Evolutionary conservation across 2,113 vertebrate species (phyloP).

Genomic region (Scomber scombrus): DNA sequence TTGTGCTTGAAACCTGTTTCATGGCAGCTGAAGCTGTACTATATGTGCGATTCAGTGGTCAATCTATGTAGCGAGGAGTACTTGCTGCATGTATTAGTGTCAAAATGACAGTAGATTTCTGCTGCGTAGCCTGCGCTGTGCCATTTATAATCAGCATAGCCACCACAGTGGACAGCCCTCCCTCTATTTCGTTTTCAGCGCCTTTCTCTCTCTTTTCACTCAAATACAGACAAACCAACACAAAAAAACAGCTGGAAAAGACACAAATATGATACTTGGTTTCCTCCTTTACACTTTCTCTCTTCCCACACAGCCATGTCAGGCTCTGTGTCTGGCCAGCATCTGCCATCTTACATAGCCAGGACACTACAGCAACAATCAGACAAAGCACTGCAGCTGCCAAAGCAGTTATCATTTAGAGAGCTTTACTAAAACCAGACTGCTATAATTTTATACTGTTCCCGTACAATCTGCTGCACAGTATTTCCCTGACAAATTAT

Average conservation of each 20-base stretch:
- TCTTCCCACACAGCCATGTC: slow-evolving; percentile 13
- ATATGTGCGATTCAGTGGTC: slow-evolving; percentile 7
- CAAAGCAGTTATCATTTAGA: slow-evolving; percentile 10
- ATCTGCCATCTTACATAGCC: slow-evolving; percentile 46
- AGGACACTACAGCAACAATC: slow-evolving; percentile 28
- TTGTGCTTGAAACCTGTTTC: slow-evolving; percentile 19
- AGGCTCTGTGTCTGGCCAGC: slow-evolving; percentile 23
- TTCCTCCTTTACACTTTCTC: slow-evolving; percentile 23
- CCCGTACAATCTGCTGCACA: background rate
- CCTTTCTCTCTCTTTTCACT: background rate
- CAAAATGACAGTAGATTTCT: slow-evolving; percentile 67
- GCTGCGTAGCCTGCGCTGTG: slow-evolving; percentile 56
- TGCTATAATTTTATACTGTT: background rate
- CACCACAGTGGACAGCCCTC: slow-evolving; percentile 11
- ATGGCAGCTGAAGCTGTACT: background rate
- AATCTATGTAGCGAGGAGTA: slow-evolving; percentile 55
- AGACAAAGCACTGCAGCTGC: slow-evolving; percentile 38
- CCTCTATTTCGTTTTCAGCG: slow-evolving; percentile 12
- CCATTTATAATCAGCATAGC: slow-evolving; percentile 51
- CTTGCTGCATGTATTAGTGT: slow-evolving; percentile 67
- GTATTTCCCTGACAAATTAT: background rate
- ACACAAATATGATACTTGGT: slow-evolving; percentile 30
- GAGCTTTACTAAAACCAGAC: slow-evolving; percentile 25
- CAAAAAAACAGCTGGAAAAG: slow-evolving; percentile 24
- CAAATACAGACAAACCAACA: background rate